Evolutionary conservation across 2,888 invertebrate genomes (phyloP).

Genomic region (Agrotis clavis): DNA sequence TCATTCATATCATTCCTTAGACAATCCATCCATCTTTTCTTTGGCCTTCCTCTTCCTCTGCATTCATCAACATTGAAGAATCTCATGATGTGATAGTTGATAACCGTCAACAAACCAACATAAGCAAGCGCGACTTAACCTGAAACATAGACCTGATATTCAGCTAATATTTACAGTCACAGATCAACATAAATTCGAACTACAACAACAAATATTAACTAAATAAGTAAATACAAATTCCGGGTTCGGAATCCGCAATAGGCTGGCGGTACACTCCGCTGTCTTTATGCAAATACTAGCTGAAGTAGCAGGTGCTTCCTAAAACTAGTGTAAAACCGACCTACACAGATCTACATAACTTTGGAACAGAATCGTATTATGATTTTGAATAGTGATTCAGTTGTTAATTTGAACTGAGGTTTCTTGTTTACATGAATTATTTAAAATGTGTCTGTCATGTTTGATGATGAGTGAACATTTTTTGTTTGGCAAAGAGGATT

Average conservation of each 20-base stretch:
- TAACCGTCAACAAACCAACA: too few species aligned
- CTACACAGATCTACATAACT: constrained; percentile 68
- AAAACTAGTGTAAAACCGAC: constrained; percentile 58
- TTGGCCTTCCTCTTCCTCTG: too few species aligned
- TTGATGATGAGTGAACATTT: constrained; percentile 4
- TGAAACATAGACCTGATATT: too few species aligned
- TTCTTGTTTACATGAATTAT: constrained; percentile 57
- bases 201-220: constrained; percentile 55
- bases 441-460: constrained; percentile 27
- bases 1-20: too few species aligned
- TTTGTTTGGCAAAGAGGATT: background rate
- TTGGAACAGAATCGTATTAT: constrained; percentile 62
- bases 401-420: constrained; percentile 59
- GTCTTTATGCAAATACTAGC: constrained; percentile 61
- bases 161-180: background rate
- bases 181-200: constrained; percentile 51
- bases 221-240: constrained; percentile 59
- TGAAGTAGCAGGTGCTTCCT: constrained; percentile 59
- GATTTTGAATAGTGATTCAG: constrained; percentile 61
- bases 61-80: too few species aligned
- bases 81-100: too few species aligned
- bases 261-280: constrained; percentile 52
- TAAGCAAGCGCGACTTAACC: too few species aligned
- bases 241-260: constrained; percentile 49
- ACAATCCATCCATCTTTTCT: too few species aligned